phyloP scores from a whole-genome alignment of 2,888 invertebrate species.

The Phyto melanocephala region DNA sequence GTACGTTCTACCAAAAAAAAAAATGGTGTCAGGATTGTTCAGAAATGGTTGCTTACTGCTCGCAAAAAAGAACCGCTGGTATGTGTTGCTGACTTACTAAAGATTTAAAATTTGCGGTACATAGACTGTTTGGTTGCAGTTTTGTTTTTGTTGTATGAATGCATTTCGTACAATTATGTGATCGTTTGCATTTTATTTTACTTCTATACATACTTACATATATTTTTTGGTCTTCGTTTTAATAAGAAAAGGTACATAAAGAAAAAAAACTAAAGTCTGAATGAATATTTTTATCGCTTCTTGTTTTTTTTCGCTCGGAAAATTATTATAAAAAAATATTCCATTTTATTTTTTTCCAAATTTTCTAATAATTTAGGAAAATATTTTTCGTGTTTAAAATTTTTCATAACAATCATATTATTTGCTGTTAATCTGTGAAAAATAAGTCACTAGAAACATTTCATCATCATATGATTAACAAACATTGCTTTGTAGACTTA shows the following conservation, averaged over 20 bases:
- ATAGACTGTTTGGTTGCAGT: conserved; percentile 1
- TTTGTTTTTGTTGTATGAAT: neutral
- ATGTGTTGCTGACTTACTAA: conserved; percentile 30
- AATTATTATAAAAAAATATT: conserved; percentile 4
- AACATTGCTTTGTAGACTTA: neutral
- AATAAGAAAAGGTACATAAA: conserved; percentile 2
- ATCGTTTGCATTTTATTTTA: conserved; percentile 50
- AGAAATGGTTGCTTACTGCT: too few relatives aligned
- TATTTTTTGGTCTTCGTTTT: neutral
- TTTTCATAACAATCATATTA: neutral
- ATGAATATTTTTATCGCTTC: neutral
- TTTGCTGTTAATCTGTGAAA: neutral
- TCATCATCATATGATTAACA: conserved; percentile 35
- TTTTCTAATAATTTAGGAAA: neutral
- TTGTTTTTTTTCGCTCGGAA: neutral
- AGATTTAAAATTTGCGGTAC: conserved; percentile 57
- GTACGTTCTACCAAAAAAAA: too few relatives aligned
- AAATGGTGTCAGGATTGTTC: too few relatives aligned
- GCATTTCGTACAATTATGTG: conserved; percentile 55
- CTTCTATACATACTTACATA: too few relatives aligned
- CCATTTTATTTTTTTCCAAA: neutral
- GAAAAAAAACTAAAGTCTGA: neutral
- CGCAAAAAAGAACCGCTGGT: neutral
- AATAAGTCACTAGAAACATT: conserved; percentile 3
- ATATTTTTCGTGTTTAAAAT: neutral